Conservation (phyloP, 2,888 invertebrate species). For the Agrenia bidenticulata region DNA sequence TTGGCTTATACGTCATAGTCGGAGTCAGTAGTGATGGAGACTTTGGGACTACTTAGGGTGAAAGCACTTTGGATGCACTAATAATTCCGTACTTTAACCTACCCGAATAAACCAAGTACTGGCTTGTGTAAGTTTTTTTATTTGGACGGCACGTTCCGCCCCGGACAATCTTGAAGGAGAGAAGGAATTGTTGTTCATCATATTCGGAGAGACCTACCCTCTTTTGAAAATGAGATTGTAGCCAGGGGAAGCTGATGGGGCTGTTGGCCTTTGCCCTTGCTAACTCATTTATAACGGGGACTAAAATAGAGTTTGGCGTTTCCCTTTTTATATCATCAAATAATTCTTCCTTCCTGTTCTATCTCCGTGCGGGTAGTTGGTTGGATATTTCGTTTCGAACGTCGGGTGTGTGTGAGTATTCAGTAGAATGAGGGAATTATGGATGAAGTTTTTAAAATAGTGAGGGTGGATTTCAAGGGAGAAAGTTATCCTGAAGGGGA, state of each 20-base stretch:
- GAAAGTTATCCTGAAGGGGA: too few species aligned
- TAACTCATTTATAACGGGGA: constrained; percentile 48
- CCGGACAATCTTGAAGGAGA: constrained; percentile 2
- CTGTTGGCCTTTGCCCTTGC: constrained; percentile 43
- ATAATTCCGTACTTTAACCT: constrained; percentile 22
- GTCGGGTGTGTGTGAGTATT: too few species aligned
- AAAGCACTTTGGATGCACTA: constrained; percentile 28
- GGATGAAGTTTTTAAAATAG: too few species aligned
- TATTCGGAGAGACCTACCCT: neutral
- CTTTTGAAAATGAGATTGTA: constrained; percentile 18
- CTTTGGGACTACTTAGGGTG: constrained; percentile 28
- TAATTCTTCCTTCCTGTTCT: constrained; percentile 45
- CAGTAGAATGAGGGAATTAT: too few species aligned
- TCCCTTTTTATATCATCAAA: constrained; percentile 45
- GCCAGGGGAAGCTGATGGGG: constrained; percentile 14
- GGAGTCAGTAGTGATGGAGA: constrained; percentile 1
- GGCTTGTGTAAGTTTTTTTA: neutral
- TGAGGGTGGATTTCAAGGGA: too few species aligned
- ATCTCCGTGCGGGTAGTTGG: neutral
- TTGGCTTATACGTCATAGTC: constrained; percentile 8
- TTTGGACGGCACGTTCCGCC: neutral
- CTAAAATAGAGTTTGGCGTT: constrained; percentile 47
- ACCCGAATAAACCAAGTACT: neutral
- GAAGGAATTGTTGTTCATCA: constrained; percentile 7
- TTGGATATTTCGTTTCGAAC: too few species aligned